Percentiles rank a stretch among this genome's conserved stretches.
phyloP scores from a whole-genome alignment of 2,113 vertebrate genomes.

The Pogona vitticeps region DNA sequence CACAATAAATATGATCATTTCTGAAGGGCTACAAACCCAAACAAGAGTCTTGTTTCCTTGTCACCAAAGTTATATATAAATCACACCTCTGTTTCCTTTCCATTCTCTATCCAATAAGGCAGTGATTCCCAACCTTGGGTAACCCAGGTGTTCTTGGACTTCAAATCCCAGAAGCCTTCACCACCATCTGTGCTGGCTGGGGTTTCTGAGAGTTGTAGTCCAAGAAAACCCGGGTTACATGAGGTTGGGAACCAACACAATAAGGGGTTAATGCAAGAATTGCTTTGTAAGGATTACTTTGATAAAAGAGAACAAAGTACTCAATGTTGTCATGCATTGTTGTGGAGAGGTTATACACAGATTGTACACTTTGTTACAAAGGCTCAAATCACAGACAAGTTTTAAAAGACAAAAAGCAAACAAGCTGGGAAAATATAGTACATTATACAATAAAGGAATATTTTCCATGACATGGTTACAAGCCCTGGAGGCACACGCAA shows the following conservation, averaged over 20 bases:
- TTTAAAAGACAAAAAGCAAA: constrained; percentile 40
- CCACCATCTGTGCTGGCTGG: too few relatives aligned
- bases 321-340: neutral
- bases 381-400: constrained; percentile 40
- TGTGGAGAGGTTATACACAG: neutral
- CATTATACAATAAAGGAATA: constrained; percentile 26
- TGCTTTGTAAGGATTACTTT: neutral
- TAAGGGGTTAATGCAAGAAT: neutral
- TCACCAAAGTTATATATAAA: neutral
- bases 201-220: too few relatives aligned
- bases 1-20: neutral
- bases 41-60: neutral
- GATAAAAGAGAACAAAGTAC: neutral
- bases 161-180: too few relatives aligned
- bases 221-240: too few relatives aligned
- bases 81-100: neutral
- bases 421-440: constrained; percentile 4
- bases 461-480: constrained; percentile 36
- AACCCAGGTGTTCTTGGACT: too few relatives aligned
- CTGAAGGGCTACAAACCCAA: neutral
- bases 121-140: too few relatives aligned
- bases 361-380: constrained; percentile 1
- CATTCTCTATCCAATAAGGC: too few relatives aligned
- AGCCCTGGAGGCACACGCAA: constrained; percentile 6
- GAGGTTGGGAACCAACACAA: too few relatives aligned